phyloP scores from a whole-genome alignment of 2,113 vertebrate species.

The Globicephala melas region DNA sequence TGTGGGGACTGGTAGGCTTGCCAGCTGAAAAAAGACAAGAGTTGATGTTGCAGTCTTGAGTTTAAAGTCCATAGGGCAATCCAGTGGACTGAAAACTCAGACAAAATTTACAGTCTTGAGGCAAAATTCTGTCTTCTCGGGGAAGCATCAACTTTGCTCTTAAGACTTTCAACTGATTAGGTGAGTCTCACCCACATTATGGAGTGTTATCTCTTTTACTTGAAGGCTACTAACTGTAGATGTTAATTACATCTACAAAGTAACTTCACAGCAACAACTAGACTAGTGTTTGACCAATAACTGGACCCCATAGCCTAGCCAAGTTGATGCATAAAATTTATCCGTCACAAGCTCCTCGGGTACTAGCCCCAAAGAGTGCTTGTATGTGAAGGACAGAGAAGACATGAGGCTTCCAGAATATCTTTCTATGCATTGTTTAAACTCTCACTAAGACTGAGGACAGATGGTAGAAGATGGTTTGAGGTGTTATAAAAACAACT shows the following conservation, averaged over 20 bases:
- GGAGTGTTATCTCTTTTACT: not conserved
- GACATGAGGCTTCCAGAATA: not conserved
- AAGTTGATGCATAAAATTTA: not conserved
- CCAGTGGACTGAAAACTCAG: not conserved
- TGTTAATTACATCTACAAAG: not conserved
- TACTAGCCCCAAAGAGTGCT: not conserved
- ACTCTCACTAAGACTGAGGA: not conserved
- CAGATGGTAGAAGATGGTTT: not conserved
- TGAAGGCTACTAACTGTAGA: not conserved
- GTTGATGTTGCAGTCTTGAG: not conserved
- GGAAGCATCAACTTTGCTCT: not conserved
- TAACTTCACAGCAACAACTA: not conserved
- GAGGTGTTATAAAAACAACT: not conserved
- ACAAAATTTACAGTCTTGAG: not conserved
- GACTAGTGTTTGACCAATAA: not conserved
- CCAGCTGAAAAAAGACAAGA: not conserved
- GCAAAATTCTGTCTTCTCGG: not conserved
- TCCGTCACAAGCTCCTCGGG: not conserved
- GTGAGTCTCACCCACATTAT: not conserved
- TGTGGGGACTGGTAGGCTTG: not conserved
- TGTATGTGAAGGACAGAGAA: not conserved
- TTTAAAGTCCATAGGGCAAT: not conserved
- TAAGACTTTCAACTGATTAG: not conserved
- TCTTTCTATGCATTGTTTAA: not conserved
- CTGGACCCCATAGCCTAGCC: not conserved